Conservation (phyloP, 1,140 invertebrate species). For the Neoseiulus cucumeris region DNA sequence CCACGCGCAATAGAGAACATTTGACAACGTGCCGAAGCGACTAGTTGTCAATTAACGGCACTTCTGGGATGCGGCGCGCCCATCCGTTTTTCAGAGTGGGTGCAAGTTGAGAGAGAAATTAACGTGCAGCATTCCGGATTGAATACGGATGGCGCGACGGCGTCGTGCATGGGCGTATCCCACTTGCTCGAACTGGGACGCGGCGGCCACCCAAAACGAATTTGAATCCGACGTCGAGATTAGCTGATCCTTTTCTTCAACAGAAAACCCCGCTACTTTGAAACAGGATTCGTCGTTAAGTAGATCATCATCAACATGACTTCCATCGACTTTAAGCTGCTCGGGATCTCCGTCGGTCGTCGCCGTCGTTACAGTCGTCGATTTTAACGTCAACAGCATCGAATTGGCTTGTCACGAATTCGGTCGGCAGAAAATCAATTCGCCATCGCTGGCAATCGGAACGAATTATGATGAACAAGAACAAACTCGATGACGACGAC, state of each 20-base stretch:
- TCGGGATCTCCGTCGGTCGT: neutral
- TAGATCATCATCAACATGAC: neutral
- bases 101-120: too few species aligned
- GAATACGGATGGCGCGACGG: neutral
- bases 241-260: too few species aligned
- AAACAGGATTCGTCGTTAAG: neutral
- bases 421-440: neutral
- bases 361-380: neutral
- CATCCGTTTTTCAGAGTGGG: neutral
- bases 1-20: too few species aligned
- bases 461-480: too few species aligned
- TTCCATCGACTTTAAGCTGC: neutral
- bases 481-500: too few species aligned
- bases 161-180: neutral
- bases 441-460: neutral
- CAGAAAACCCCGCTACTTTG: neutral
- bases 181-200: neutral
- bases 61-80: neutral
- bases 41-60: neutral
- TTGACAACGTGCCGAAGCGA: too few species aligned
- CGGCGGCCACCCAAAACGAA: constrained; percentile 12
- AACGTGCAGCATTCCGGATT: too few species aligned
- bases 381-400: too few species aligned
- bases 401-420: neutral
- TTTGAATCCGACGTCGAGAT: constrained; percentile 10